Evolutionary conservation across 2,888 invertebrate genomes (phyloP), one percentile per base, ranked within the genome.

Genomic region (Cheilosia scutellata): DNA sequence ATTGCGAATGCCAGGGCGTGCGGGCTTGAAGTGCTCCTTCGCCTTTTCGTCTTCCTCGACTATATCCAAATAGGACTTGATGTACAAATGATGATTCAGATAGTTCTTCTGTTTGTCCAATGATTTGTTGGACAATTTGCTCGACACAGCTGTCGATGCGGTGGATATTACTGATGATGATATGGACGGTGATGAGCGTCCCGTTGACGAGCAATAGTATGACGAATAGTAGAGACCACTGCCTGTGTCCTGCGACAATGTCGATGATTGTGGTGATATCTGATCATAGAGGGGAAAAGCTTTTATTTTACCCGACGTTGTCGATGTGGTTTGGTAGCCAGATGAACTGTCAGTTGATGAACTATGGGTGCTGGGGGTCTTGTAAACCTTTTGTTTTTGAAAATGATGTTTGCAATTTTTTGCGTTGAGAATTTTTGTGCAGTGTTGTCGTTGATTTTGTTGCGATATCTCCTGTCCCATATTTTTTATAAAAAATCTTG

Each of bases 1-100:
- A 91, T 95, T 95, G 87, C 96, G 93, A 88, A 96, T 95, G 58
- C 95, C 94, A 74, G 93, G 94, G 88, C 93, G 94, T 90, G 94
- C 95, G 82, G 90, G 90, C 87, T 91, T 93, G 91, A 91, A 93
- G 88, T 90, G 90, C 33, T 92, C 91, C 80, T 93, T 93, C 2
- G 93, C 91, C 68, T 91, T 91, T 70, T 91, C 91, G 89, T 93
- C 93, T 47, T 93, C 93, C 88, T 93, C 94, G 84, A 93, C 92
- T 55, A 93, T 93, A 62, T 93, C 93, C 83, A 94, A 89, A 88
- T 94, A 93, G 1, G 93, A 93, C 89, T 94, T 94, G 60, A 94
- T 94, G 78, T 93, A 93, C 74, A 94, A 90, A 88, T 94, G 94
- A 87, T 93, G 93, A 80, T 92, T 93, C 71, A 94, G 90, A 89